Evolutionary conservation across 1,140 invertebrate genomes (phyloP), one percentile per base, ranked within the genome.

Genomic region (Temnothorax curvispinosus): DNA sequence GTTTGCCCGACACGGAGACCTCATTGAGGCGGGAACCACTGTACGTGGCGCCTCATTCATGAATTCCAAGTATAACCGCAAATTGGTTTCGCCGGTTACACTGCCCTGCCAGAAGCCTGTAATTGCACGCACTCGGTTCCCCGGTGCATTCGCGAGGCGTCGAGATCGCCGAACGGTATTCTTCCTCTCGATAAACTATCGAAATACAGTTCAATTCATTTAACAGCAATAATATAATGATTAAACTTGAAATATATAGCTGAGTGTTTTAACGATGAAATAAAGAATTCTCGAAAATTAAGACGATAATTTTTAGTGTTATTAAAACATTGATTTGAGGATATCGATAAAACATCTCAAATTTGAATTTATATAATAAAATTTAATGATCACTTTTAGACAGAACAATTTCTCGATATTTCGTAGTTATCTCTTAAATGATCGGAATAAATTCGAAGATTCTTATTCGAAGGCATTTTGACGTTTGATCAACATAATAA

Each of bases 11-110:
- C 62, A 80, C 72, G 62, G 84, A 86, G 84, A 86, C 71, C 50
- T 86, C 85, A 86, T 80, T 78, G 52, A 84, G 78, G 58, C 76
- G 67, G 65, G 9, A 38, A 82, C 54, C 52, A 50, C 75, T 67
- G 56, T 78, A 54, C 67, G 67, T 62, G 82, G 82, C 82, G 82
- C 74, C 50, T 85, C 71, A 85, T 85, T 87, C 81, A 85, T 85
- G 81, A 87, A 87, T 87, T 87, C 67, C 71, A 21, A 76, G 80
- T 85, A 85, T 65, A 71, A 87, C 80, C 80, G 77, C 77, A 87
- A 81, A 87, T 87, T 71, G 74, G 82, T 77, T 85, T 77, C 60
- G 72, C 60, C 58, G 60, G 35, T 77, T 77, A 54, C 60, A 35
- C 62, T 15, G 15, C 47, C 47, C 56, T 27, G 52, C 52, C 58